A percentile compares a stretch with the other conserved stretches of the same genome.
Conservation (phyloP, 1,140 invertebrate species). For the Trachelipus rathkii region DNA sequence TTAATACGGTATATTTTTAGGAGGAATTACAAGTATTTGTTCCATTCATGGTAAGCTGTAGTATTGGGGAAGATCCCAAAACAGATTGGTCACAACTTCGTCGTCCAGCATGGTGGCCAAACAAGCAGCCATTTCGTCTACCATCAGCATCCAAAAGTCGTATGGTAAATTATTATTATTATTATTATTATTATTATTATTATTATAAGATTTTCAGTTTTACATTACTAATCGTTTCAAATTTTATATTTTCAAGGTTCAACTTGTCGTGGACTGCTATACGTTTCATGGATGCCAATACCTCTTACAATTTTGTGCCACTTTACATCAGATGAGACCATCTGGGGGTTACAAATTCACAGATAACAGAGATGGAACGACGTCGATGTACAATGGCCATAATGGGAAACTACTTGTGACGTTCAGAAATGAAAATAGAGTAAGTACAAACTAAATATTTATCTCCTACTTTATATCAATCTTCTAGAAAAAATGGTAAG, state of each 20-base stretch:
- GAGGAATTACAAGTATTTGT: slow-evolving; percentile 38
- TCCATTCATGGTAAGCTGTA: slow-evolving; percentile 40
- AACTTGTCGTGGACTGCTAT: slow-evolving; percentile 65
- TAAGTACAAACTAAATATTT: slow-evolving; percentile 40
- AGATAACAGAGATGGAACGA: slow-evolving; percentile 66
- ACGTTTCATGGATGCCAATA: slow-evolving; percentile 67
- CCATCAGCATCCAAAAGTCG: slow-evolving; percentile 1
- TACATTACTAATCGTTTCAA: too few relatives aligned
- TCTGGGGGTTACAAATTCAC: slow-evolving; percentile 59
- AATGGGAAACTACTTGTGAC: slow-evolving; percentile 64
- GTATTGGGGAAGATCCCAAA: slow-evolving; percentile 36
- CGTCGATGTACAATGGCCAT: slow-evolving; percentile 62
- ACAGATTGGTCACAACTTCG: slow-evolving; percentile 36
- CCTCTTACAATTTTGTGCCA: slow-evolving; percentile 64
- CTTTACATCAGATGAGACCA: slow-evolving; percentile 61
- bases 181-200: too few relatives aligned
- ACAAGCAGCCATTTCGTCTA: slow-evolving; percentile 36
- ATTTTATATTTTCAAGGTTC: not conserved
- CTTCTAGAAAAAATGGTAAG: too few relatives aligned
- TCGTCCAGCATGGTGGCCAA: slow-evolving; percentile 40
- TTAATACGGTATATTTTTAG: too few relatives aligned
- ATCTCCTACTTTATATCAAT: too few relatives aligned
- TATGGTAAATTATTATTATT: too few relatives aligned
- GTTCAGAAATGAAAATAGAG: slow-evolving; percentile 69
- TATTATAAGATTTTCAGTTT: too few relatives aligned